These are phyloP conservation scores for Semnopithecus entellus DNA, from an alignment of 2,113 vertebrate genomes.

Conservation along the genomic window DNA sequence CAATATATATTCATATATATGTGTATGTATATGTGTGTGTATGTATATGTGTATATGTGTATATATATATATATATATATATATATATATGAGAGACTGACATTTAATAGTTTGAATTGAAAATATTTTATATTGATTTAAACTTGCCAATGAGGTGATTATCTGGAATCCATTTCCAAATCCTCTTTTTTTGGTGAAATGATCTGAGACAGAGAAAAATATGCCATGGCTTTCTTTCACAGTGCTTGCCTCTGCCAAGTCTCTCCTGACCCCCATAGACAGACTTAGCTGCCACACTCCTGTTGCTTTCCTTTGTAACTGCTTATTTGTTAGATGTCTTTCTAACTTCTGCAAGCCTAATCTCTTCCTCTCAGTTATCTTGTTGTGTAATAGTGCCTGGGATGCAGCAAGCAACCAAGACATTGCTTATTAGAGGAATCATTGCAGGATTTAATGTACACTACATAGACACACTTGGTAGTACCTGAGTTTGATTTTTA, in stretches of 20 bases:
- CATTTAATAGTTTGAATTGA: neutral
- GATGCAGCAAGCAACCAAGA: neutral
- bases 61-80: fast-evolving
- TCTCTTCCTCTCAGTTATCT: slow-evolving; percentile 12
- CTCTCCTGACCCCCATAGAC: neutral
- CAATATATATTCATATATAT: neutral
- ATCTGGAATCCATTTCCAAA: neutral
- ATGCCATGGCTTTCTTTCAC: neutral
- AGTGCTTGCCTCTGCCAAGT: neutral
- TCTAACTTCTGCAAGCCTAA: neutral
- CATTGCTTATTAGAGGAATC: slow-evolving; percentile 31
- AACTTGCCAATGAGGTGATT: neutral
- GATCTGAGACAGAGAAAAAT: neutral
- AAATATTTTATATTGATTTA: neutral
- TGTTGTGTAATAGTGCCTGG: neutral
- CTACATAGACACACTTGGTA: neutral
- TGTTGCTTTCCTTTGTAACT: neutral
- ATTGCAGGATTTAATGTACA: neutral
- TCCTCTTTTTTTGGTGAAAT: neutral
- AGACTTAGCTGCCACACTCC: neutral
- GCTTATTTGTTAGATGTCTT: neutral
- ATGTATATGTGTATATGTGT: fast-evolving
- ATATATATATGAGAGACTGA: neutral
- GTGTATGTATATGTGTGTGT: neutral
- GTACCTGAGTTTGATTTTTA: slow-evolving; percentile 53